phyloP scores from a whole-genome alignment of 2,888 invertebrate species.

The Pyrgus malvae region DNA sequence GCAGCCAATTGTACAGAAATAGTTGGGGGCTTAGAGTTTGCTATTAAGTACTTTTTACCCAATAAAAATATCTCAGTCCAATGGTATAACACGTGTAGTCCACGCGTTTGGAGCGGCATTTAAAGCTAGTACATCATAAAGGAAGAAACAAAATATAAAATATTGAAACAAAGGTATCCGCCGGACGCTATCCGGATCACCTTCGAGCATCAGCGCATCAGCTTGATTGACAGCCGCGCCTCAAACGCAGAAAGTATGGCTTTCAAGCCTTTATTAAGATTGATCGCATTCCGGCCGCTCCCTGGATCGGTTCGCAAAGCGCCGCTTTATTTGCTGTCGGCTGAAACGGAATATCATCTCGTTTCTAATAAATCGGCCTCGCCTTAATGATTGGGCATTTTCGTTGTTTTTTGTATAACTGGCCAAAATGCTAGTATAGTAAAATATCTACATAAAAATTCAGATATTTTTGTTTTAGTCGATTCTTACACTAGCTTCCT shows the following conservation, averaged over 20 bases:
- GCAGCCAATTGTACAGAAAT: too few relatives aligned
- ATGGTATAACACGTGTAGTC: too few relatives aligned
- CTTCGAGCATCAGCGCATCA: slow-evolving; percentile 7
- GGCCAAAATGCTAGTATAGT: too few relatives aligned
- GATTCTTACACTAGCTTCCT: too few relatives aligned
- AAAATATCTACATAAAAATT: too few relatives aligned
- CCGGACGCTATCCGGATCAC: slow-evolving; percentile 10
- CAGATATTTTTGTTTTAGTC: too few relatives aligned
- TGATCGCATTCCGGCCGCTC: slow-evolving; percentile 48
- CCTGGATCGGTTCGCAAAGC: slow-evolving; percentile 27
- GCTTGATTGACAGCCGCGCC: slow-evolving; percentile 42
- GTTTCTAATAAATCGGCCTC: slow-evolving; percentile 25
- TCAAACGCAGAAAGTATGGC: slow-evolving; percentile 68
- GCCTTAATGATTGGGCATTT: slow-evolving; percentile 16
- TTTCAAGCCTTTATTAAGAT: slow-evolving; percentile 71
- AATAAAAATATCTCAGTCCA: too few relatives aligned
- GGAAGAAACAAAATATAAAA: neutral
- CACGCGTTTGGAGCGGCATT: too few relatives aligned
- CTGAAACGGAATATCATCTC: slow-evolving; percentile 25
- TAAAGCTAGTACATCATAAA: too few relatives aligned
- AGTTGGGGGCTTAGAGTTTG: too few relatives aligned
- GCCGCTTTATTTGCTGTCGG: slow-evolving; percentile 14
- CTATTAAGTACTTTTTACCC: too few relatives aligned
- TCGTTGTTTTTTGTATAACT: too few relatives aligned
- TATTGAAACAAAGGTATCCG: neutral